Evolutionary conservation across 1,140 invertebrate genomes (phyloP), one percentile per base, ranked within the genome.

Genomic region (Nautilus pompilius): DNA sequence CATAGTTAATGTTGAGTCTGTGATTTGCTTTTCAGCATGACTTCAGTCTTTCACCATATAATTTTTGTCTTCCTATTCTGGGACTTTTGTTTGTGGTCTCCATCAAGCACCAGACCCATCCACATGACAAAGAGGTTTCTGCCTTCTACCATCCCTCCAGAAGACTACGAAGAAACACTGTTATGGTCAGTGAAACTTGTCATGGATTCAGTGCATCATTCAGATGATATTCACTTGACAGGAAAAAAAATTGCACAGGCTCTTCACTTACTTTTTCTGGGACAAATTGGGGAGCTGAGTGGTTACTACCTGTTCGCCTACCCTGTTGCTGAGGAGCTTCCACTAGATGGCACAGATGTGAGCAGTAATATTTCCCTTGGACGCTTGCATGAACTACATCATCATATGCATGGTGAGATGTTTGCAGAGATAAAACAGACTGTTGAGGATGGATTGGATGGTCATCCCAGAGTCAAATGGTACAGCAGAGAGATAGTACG

Each of bases 401-500:
- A 32, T 15, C 15, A 13, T 3, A 28, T 53, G 17, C 5, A 26
- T 5, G 29, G 17, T 6, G 5, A 17, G 8, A 20, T 17, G 10
- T 63, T 63, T 20, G 22, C 10, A 17, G 10, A 36, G 22, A 32
- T 34, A 45, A 32, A 22, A 5, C 15, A 46, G 45, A 5, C 32
- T 24, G 26, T 71, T 36, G 74, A 76, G 53, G n/a, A 28, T 13
- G 45, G 62, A 30, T 55, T 80, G 15, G 57, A 72, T 6, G 20
- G 36, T 15, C 72, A 79, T 69, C 59, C 48, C 8, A 59, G 70
- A 41, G 71, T 80, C 24, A 51, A 69, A 32, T 77, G 68, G 71
- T 78, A 72, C 60, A 71, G 62, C 46, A 68, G 70, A 62, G 68
- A 78, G 56, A 61, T 54, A 10, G 63, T 75, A 13, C 61, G 75